phyloP scores from a whole-genome alignment of 92 coral and sea anemone genomes.

The Palythoa heliodiscus region DNA sequence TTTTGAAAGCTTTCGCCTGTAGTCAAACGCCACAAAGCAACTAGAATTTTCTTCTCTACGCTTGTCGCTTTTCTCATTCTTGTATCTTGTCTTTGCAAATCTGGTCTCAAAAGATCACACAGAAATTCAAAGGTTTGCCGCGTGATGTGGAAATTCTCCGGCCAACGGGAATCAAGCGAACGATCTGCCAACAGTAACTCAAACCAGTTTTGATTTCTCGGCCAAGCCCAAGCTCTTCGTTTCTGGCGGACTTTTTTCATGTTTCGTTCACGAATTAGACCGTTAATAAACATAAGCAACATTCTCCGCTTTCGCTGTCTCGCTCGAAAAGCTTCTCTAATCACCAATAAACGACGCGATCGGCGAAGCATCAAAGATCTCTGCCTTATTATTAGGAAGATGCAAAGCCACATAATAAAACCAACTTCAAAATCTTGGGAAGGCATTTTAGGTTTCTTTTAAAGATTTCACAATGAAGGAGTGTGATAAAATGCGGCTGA shows the following conservation, averaged over 20 bases:
- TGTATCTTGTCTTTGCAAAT: slow-evolving; percentile 52
- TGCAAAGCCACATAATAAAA: slow-evolving; percentile 7
- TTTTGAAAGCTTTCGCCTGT: slow-evolving; percentile 50
- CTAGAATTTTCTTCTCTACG: slow-evolving; percentile 50
- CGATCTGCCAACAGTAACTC: slow-evolving; percentile 28
- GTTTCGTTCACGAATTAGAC: not conserved
- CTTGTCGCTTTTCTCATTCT: slow-evolving; percentile 54
- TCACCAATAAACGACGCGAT: slow-evolving; percentile 6
- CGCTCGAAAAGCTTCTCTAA: slow-evolving; percentile 40
- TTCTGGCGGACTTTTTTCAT: not conserved
- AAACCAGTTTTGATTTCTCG: slow-evolving; percentile 62
- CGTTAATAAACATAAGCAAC: slow-evolving; percentile 28
- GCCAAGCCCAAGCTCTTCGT: slow-evolving; percentile 63
- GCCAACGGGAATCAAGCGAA: slow-evolving; percentile 45
- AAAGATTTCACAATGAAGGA: not conserved
- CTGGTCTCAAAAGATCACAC: slow-evolving; percentile 51
- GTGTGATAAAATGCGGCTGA: not conserved
- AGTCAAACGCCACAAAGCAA: slow-evolving; percentile 52
- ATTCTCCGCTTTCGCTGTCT: slow-evolving; percentile 44
- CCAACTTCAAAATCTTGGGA: slow-evolving; percentile 2
- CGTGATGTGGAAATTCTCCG: slow-evolving; percentile 55
- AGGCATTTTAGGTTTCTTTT: not conserved
- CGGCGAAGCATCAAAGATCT: slow-evolving; percentile 14
- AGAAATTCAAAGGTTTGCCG: slow-evolving; percentile 60
- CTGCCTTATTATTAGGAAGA: not conserved